phyloP scores from a whole-genome alignment of 2,797 vertebrate species.

The Novumbra hubbsi region DNA sequence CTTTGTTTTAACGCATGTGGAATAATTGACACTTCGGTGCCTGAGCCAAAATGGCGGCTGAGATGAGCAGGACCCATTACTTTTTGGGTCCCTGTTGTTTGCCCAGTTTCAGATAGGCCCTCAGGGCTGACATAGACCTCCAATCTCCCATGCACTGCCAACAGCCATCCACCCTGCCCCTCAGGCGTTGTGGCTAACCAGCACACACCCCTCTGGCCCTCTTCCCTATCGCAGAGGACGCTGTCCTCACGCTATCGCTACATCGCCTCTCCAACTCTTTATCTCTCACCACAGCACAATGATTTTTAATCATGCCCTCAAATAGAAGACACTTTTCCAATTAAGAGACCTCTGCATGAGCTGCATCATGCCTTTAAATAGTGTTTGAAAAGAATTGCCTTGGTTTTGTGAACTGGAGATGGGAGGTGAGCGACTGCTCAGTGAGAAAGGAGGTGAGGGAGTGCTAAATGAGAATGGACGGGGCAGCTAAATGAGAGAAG shows the following conservation, averaged over 20 bases:
- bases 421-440: conserved; percentile 50
- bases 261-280: conserved; percentile 65
- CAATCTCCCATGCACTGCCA: conserved; percentile 27
- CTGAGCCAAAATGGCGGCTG: conserved; percentile 17
- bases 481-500: neutral
- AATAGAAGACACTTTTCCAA: conserved; percentile 75
- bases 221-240: conserved; percentile 44
- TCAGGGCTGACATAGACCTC: conserved; percentile 24
- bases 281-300: conserved; percentile 67
- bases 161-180: conserved; percentile 29
- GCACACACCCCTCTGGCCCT: conserved; percentile 42
- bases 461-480: too few relatives aligned
- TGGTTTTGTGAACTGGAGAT: conserved; percentile 1
- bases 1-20: neutral
- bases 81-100: conserved; percentile 11
- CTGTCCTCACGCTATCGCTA: conserved; percentile 52
- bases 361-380: conserved; percentile 16
- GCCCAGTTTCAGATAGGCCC: conserved; percentile 17
- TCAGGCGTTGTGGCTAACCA: conserved; percentile 56
- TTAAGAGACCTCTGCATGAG: conserved; percentile 61
- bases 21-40: neutral
- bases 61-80: neutral
- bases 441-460: conserved; percentile 34
- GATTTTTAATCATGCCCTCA: conserved; percentile 74
- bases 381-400: neutral